Percentiles rank a stretch among this genome's conserved stretches.
Conservation (phyloP, 2,888 invertebrate species). For the Cephus pulcher region DNA sequence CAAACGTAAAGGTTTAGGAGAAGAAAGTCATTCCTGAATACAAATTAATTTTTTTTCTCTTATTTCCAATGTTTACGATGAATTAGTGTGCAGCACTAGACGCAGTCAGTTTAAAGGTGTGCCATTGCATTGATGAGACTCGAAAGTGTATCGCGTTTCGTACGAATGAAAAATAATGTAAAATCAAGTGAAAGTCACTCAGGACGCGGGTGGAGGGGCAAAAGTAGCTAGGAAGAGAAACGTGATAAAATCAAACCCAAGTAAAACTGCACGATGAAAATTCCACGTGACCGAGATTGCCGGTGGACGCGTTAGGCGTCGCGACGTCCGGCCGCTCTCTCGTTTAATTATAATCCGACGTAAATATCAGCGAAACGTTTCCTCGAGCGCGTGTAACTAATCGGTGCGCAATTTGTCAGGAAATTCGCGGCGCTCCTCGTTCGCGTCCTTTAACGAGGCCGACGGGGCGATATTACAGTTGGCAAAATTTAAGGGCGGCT, state of each 20-base stretch:
- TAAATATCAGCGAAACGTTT: slow-evolving; percentile 1
- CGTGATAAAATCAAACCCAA: neutral
- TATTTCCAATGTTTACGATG: neutral
- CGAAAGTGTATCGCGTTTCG: neutral
- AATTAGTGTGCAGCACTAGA: neutral
- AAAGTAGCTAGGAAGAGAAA: neutral
- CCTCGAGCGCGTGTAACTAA: slow-evolving; percentile 1
- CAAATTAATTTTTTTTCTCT: neutral
- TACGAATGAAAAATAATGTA: neutral
- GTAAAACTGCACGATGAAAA: neutral
- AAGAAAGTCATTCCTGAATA: too few relatives aligned
- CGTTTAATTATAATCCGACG: neutral
- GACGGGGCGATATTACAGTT: slow-evolving; percentile 16
- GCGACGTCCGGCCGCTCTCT: neutral
- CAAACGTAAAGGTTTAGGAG: too few relatives aligned
- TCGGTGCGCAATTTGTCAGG: neutral
- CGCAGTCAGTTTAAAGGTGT: neutral
- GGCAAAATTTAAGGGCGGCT: slow-evolving; percentile 44
- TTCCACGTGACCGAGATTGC: neutral
- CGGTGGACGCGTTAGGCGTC: neutral
- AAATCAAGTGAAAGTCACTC: neutral
- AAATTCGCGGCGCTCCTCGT: neutral
- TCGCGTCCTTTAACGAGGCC: slow-evolving; percentile 4
- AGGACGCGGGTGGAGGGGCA: neutral
- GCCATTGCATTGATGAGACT: neutral